phyloP scores from a whole-genome alignment of 2,797 vertebrate genomes.

The Danio jaintianensis region DNA sequence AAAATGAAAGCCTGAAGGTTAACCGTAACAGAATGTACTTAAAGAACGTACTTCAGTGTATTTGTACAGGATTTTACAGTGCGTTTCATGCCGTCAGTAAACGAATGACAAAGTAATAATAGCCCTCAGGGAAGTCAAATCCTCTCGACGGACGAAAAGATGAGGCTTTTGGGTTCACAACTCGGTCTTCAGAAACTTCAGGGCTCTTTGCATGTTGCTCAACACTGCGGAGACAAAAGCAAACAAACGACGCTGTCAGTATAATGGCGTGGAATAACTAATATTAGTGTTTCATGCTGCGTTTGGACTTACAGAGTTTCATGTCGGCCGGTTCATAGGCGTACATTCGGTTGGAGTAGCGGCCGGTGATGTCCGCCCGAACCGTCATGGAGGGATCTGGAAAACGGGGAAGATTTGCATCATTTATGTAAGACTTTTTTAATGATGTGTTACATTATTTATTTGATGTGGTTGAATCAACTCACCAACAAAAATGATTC shows the following conservation, averaged over 20 bases:
- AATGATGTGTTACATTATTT: not conserved
- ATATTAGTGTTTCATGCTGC: no score
- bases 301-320: conserved; percentile 83
- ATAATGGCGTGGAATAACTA: not conserved
- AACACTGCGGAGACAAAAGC: conserved; percentile 67
- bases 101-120: conserved; percentile 41
- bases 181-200: conserved; percentile 92
- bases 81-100: conserved; percentile 67
- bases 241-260: not conserved
- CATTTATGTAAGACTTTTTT: not conserved
- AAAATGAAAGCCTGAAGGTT: conserved; percentile 37
- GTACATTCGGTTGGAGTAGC: conserved; percentile 92
- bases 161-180: conserved; percentile 74
- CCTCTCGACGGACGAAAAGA: not conserved
- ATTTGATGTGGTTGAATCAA: conserved; percentile 29
- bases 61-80: conserved; percentile 65
- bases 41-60: conserved; percentile 35
- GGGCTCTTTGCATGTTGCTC: conserved; percentile 89
- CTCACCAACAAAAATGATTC: conserved; percentile 91
- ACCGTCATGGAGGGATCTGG: conserved; percentile 95
- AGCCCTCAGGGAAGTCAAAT: conserved; percentile 21
- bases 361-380: conserved; percentile 92
- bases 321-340: conserved; percentile 90
- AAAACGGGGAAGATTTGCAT: conserved; percentile 2
- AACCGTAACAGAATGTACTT: conserved; percentile 44